Evolutionary conservation across 2,888 invertebrate genomes (phyloP).

Genomic region (Hypolimnas misippus): DNA sequence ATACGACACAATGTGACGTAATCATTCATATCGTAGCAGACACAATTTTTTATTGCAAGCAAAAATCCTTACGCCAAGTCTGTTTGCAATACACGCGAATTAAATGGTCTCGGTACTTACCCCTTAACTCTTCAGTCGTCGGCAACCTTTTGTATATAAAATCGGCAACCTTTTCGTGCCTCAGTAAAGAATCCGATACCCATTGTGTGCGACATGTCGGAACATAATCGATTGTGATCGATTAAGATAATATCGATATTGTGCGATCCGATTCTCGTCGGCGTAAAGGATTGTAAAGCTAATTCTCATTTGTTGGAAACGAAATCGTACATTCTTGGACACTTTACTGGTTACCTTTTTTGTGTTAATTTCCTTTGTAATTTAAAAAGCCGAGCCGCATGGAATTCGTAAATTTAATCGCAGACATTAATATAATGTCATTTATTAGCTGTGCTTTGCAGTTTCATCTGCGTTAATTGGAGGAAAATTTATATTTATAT

Average conservation of each 20-base stretch:
- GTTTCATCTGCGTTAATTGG: no score
- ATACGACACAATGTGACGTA: no score
- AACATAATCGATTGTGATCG: conserved; percentile 35
- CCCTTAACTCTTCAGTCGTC: conserved; percentile 24
- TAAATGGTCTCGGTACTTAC: conserved; percentile 27
- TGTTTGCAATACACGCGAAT: conserved; percentile 36
- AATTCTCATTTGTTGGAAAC: background rate
- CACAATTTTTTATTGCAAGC: no score
- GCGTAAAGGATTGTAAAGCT: conserved; percentile 5
- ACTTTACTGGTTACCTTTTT: background rate
- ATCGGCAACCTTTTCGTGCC: no score
- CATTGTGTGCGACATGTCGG: conserved; percentile 23
- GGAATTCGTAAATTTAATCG: no score
- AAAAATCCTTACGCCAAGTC: background rate
- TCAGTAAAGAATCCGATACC: conserved; percentile 10
- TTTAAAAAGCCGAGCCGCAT: no score
- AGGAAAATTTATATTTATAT: no score
- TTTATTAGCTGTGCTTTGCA: no score
- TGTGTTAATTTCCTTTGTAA: background rate
- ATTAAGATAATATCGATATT: conserved; percentile 34
- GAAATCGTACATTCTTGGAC: background rate
- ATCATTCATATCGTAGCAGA: no score
- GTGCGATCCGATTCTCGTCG: conserved; percentile 5
- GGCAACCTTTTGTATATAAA: conserved; percentile 22
- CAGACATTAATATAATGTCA: no score